phyloP scores from a whole-genome alignment of 2,888 invertebrate species.

The Linnaemya vulpina region DNA sequence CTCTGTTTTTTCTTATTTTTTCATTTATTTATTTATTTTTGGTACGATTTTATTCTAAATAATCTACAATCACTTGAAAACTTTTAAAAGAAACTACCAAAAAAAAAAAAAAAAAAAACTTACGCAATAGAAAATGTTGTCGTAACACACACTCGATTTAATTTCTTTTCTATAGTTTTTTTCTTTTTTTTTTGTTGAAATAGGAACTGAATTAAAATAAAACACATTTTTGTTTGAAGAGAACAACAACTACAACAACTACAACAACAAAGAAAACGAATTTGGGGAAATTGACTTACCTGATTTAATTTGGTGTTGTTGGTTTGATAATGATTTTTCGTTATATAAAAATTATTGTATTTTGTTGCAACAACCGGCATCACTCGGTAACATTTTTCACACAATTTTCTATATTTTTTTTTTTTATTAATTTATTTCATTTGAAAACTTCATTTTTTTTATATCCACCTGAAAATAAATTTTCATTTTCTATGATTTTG shows the following conservation, averaged over 20 bases:
- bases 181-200: not conserved
- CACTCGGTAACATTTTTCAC: conserved; percentile 4
- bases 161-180: not conserved
- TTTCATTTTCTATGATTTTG: not conserved
- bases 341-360: conserved; percentile 43
- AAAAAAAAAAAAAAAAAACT: too few relatives aligned
- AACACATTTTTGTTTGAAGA: conserved; percentile 10
- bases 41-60: conserved; percentile 42
- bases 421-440: not conserved
- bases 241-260: too few relatives aligned
- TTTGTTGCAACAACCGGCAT: conserved; percentile 13
- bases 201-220: conserved; percentile 43
- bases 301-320: conserved; percentile 20
- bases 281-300: conserved; percentile 33
- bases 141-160: conserved; percentile 59
- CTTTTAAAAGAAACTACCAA: conserved; percentile 35
- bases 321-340: conserved; percentile 30
- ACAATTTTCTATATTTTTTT: not conserved
- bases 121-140: conserved; percentile 64
- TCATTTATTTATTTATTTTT: conserved; percentile 4
- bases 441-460: not conserved
- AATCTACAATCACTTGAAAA: conserved; percentile 58
- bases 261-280: too few relatives aligned
- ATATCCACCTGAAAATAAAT: conserved; percentile 1
- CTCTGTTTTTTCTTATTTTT: too few relatives aligned